Percentiles rank a stretch among this genome's conserved stretches.
Evolutionary conservation across 2,113 vertebrate genomes (phyloP).

Genomic region (Percina caprodes): DNA sequence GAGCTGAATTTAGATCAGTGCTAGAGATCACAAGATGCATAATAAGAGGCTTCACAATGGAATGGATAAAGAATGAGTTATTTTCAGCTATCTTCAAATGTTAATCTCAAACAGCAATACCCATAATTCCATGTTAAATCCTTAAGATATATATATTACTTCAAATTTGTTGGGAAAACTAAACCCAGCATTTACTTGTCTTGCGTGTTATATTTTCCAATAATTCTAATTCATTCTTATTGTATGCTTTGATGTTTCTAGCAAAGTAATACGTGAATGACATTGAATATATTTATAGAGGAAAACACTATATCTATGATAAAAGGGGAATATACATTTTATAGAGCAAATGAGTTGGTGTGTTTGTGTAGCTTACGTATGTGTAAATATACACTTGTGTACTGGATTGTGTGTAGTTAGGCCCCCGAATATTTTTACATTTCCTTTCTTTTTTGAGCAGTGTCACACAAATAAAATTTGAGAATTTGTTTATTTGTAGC

Average conservation of each 20-base stretch:
- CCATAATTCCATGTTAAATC: background rate
- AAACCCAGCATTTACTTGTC: background rate
- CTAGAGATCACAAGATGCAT: background rate
- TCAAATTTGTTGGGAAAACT: background rate
- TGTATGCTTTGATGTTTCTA: background rate
- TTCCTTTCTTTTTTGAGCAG: background rate
- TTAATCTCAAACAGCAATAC: constrained; percentile 1
- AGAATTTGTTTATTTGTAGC: background rate
- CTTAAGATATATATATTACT: background rate
- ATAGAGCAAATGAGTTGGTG: background rate
- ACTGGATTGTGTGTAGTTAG: background rate
- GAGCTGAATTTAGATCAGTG: constrained; percentile 51
- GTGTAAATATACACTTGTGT: background rate
- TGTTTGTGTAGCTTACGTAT: background rate
- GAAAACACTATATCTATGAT: background rate
- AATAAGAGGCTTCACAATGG: background rate
- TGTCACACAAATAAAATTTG: background rate
- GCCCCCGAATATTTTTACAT: background rate
- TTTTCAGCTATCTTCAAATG: background rate
- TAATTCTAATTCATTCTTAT: background rate
- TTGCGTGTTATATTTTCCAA: background rate
- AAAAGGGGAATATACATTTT: background rate
- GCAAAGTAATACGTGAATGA: background rate
- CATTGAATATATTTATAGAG: background rate
- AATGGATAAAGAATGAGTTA: background rate